These are phyloP conservation scores for Eubasilissa regina DNA, from an alignment of 1,140 invertebrate genomes.

Conservation along the genomic window DNA sequence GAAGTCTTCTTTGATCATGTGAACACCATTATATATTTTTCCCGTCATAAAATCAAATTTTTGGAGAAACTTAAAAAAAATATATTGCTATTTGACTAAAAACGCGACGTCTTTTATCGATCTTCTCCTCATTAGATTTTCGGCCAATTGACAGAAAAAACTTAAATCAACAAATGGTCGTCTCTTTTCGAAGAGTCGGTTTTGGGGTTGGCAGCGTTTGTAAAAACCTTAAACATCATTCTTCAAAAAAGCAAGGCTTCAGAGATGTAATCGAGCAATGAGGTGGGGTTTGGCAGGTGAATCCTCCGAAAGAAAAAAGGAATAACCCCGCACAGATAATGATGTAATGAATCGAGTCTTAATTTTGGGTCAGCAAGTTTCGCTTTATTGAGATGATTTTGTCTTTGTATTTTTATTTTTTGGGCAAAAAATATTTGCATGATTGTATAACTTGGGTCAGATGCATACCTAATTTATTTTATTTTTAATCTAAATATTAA, in stretches of 20 bases:
- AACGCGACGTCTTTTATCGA: not conserved
- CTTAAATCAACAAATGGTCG: constrained; percentile 42
- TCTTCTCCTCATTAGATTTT: constrained; percentile 29
- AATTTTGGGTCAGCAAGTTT: constrained; percentile 15
- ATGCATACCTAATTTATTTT: too few relatives aligned
- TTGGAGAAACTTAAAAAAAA: too few relatives aligned
- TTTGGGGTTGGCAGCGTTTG: not conserved
- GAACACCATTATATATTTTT: too few relatives aligned
- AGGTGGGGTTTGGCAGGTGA: constrained; percentile 18
- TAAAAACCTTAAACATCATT: constrained; percentile 34
- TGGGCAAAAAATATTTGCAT: not conserved
- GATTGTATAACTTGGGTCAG: too few relatives aligned
- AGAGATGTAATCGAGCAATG: constrained; percentile 23
- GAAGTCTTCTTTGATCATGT: too few relatives aligned
- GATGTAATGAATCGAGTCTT: constrained; percentile 25
- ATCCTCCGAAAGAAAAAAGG: constrained; percentile 21
- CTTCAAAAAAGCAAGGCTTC: constrained; percentile 37
- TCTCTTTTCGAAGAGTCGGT: constrained; percentile 28
- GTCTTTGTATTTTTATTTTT: constrained; percentile 13
- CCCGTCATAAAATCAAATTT: too few relatives aligned
- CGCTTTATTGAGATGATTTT: constrained; percentile 13
- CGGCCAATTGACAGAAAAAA: not conserved
- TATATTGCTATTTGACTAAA: too few relatives aligned
- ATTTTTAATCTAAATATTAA: too few relatives aligned
- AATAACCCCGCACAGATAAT: constrained; percentile 38